Conservation (phyloP, 92 coral and sea anemone species). For the Epizoanthus stellaris region DNA sequence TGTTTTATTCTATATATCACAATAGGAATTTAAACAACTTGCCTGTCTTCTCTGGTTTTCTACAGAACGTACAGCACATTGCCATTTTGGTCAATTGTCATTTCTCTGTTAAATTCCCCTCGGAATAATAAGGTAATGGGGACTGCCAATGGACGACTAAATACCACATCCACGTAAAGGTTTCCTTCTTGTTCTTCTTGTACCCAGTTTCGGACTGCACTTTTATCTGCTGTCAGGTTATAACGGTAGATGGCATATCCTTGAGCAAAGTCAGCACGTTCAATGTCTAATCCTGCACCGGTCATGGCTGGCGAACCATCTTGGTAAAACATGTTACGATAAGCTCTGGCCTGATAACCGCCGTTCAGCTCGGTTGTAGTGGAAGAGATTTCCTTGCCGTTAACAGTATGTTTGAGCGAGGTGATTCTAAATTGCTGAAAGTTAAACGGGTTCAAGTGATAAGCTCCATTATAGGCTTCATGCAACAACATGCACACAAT, state of each 20-base stretch:
- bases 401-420: background rate
- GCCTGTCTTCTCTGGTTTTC: too few relatives aligned
- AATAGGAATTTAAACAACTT: too few relatives aligned
- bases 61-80: conserved; percentile 27
- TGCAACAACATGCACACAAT: conserved; percentile 36
- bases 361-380: background rate
- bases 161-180: conserved; percentile 6
- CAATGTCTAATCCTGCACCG: conserved; percentile 40
- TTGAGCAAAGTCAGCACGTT: conserved; percentile 34
- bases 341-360: conserved; percentile 26
- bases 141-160: background rate
- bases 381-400: conserved; percentile 46
- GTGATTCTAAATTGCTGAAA: conserved; percentile 23
- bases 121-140: conserved; percentile 18
- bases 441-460: conserved; percentile 44
- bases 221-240: conserved; percentile 49
- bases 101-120: conserved; percentile 35
- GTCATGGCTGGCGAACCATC: conserved; percentile 4
- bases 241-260: conserved; percentile 44
- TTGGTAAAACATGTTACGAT: conserved; percentile 16
- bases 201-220: conserved; percentile 25
- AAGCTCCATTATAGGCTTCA: conserved; percentile 47
- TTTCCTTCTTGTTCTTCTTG: conserved; percentile 34
- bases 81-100: conserved; percentile 40
- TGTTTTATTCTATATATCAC: too few relatives aligned